These are phyloP conservation scores for Pollenia griseotomentosa DNA, from an alignment of 2,888 invertebrate genomes.

Conservation along the genomic window DNA sequence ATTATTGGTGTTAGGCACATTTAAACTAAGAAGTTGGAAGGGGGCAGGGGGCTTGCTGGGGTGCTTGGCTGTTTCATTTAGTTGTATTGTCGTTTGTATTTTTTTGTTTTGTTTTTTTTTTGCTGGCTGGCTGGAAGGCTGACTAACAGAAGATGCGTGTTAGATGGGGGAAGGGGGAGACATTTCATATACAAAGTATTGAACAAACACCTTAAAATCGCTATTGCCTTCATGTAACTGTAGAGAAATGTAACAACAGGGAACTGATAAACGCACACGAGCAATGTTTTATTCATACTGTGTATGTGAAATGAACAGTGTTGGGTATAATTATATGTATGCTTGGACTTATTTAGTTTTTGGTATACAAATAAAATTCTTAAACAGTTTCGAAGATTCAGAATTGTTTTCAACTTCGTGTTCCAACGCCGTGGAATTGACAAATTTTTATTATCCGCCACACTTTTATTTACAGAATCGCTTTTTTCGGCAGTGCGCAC, in stretches of 20 bases:
- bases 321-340: not conserved
- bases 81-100: not conserved
- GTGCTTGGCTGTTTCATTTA: not conserved
- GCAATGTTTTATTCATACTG: constrained; percentile 55
- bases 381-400: no score
- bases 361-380: no score
- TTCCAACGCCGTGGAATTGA: no score
- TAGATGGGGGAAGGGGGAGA: not conserved
- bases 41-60: constrained; percentile 10
- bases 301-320: constrained; percentile 26
- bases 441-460: no score
- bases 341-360: no score
- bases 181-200: constrained; percentile 39
- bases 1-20: constrained; percentile 76
- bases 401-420: no score
- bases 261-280: constrained; percentile 35
- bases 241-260: constrained; percentile 34
- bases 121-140: not conserved
- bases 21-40: constrained; percentile 27
- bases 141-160: constrained; percentile 17
- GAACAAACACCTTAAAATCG: constrained; percentile 60
- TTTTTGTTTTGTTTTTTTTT: not conserved
- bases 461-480: no score
- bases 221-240: constrained; percentile 44
- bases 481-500: no score